Base-by-base conservation (phyloP, 2,797 vertebrate species). In the Australoheros facetus region DNA sequence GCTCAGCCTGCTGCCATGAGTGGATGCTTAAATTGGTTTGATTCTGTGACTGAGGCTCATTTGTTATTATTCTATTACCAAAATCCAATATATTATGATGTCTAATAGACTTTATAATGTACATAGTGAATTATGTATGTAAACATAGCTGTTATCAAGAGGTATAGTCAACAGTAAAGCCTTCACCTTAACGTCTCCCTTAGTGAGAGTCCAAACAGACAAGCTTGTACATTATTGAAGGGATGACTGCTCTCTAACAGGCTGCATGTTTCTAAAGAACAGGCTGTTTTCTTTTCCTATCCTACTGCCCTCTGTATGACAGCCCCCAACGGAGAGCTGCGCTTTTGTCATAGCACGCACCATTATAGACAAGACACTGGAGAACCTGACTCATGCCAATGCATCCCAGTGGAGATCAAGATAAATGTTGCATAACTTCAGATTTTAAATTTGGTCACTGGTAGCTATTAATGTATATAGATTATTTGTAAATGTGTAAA, bases 161-260 rank as follows among this genome's bases (percentile, higher is more conserved):
- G 7, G 66, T 57, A 28, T 10, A 62, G 56, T 34, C 60, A 59
- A 8, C 82, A 71, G 79, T 8, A 48, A 77, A 23, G 32, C 7
- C 39, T 54, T 76, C 82, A 55, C 59, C 73, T 71, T 57, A 79
- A 71, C 28, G 70, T 78, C n/a, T 42, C 60, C 78, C 56, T 39
- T 3, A 23, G 45, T 83, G 70, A 16, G 54, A 78, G 56, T 73
- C 60, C 54, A 75, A 71, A 80, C 79, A 81, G 87, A 83, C 83
- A 11, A 57, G 56, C 75, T 83, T 16, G 56, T 94, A 70, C 87
- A 93, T 93, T 91, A 94, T 94, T 93, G 72, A 94, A 89, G 77
- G 85, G 84, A 76, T 54, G 26, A 30, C 78, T 64, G 80, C 86
- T 89, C 73, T 91, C 77, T 71, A 87, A 82, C 72, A 28, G 59